Evolutionary conservation across 2,888 invertebrate genomes (phyloP).

Genomic region (Pyrrhosoma nymphula): DNA sequence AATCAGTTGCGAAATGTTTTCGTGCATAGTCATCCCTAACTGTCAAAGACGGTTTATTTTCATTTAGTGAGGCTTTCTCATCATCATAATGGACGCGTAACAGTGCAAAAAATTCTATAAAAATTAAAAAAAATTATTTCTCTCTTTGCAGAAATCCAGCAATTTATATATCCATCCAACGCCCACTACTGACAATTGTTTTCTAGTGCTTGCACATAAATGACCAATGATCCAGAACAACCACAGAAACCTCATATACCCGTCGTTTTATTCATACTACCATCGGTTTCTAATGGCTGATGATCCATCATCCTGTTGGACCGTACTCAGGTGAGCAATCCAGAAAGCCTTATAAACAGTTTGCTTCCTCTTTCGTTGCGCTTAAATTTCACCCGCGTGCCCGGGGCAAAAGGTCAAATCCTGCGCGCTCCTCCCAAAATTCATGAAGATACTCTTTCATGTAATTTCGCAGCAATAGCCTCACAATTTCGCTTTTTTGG

Average conservation of each 20-base stretch:
- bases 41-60: too few relatives aligned
- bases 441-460: background rate
- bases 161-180: too few relatives aligned
- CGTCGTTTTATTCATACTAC: background rate
- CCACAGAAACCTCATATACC: background rate
- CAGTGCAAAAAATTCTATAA: too few relatives aligned
- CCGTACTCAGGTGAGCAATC: background rate
- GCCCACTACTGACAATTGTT: background rate
- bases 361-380: background rate
- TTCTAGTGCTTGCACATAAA: background rate
- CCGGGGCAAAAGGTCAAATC: background rate
- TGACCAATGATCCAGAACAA: background rate
- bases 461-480: background rate
- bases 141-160: too few relatives aligned
- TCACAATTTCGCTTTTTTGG: background rate
- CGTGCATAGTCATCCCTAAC: too few relatives aligned
- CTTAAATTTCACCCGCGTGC: background rate
- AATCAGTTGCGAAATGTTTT: too few relatives aligned
- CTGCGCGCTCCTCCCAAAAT: background rate
- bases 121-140: too few relatives aligned
- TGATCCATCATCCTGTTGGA: background rate
- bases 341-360: background rate
- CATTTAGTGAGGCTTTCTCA: too few relatives aligned
- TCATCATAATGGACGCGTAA: too few relatives aligned
- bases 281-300: background rate